Percentiles rank a stretch among this genome's conserved stretches.
phyloP scores from a whole-genome alignment of 2,113 vertebrate species.

The Burhinus bistriatus region DNA sequence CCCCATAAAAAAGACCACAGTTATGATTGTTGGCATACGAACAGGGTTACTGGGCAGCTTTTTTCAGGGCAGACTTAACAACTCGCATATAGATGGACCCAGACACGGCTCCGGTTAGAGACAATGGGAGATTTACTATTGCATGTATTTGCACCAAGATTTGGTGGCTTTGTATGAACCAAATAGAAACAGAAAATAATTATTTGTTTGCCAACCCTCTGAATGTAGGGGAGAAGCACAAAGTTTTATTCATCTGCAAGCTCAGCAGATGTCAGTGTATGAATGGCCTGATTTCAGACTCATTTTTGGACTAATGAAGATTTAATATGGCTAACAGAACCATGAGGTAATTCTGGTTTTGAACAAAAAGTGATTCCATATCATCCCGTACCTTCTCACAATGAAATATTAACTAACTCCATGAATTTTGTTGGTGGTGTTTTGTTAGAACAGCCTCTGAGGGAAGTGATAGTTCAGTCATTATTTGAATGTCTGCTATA shows the following conservation, averaged over 20 bases:
- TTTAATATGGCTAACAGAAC: conserved; percentile 45
- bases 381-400: conserved; percentile 24
- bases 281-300: conserved; percentile 64
- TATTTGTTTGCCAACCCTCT: conserved; percentile 62
- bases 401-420: background rate
- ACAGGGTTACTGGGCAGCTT: conserved; percentile 30
- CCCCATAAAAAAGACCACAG: background rate
- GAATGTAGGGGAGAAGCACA: conserved; percentile 49
- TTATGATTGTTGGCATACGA: conserved; percentile 33
- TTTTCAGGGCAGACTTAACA: conserved; percentile 14
- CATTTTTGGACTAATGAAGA: conserved; percentile 56
- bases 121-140: conserved; percentile 60
- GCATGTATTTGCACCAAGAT: conserved; percentile 17
- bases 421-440: conserved; percentile 1
- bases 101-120: background rate
- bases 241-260: conserved; percentile 71
- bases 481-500: conserved; percentile 25
- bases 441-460: conserved; percentile 28
- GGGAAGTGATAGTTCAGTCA: conserved; percentile 2
- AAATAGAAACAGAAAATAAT: conserved; percentile 63
- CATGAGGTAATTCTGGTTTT: conserved; percentile 25
- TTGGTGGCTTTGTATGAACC: conserved; percentile 25
- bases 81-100: conserved; percentile 5
- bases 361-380: conserved; percentile 45
- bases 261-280: conserved; percentile 67